These are phyloP conservation scores for Pica pica DNA, from an alignment of 2,113 vertebrate genomes.

Conservation along the genomic window DNA sequence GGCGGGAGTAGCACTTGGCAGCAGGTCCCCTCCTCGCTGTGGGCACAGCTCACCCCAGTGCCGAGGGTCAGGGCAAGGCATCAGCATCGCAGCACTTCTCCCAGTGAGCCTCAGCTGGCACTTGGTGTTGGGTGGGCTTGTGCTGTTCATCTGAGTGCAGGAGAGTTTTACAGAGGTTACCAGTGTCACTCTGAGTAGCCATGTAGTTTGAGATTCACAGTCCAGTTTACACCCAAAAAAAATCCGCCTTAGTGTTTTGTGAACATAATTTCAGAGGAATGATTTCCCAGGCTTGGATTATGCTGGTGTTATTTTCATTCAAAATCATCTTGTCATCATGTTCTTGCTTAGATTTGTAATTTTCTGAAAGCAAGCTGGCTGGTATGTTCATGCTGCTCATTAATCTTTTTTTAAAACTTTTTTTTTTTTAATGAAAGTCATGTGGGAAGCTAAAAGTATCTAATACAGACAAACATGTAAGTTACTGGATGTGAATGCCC, in stretches of 20 bases:
- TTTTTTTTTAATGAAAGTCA: not conserved
- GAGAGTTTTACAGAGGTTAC: not conserved
- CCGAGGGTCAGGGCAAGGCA: not conserved
- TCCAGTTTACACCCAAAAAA: not conserved
- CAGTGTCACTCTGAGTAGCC: not conserved
- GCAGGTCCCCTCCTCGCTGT: not conserved
- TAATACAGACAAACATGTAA: not conserved
- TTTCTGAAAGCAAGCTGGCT: slow-evolving; percentile 35
- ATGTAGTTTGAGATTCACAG: not conserved
- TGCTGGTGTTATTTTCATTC: slow-evolving; percentile 10
- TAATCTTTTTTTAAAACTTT: not conserved
- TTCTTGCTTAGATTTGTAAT: slow-evolving; percentile 6
- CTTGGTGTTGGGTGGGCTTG: not conserved
- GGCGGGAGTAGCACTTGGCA: not conserved
- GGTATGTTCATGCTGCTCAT: not conserved
- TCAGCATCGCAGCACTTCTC: rapidly evolving
- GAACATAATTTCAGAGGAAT: not conserved
- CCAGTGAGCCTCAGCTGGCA: not conserved
- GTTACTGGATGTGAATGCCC: not conserved
- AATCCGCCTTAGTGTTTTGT: not conserved
- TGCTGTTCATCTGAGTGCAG: not conserved
- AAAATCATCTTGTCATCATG: slow-evolving; percentile 14
- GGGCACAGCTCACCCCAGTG: not conserved
- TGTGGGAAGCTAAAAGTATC: not conserved
- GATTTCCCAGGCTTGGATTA: not conserved